phyloP scores from a whole-genome alignment of 2,888 invertebrate genomes.

The Mongoloraphidia duomilia region DNA sequence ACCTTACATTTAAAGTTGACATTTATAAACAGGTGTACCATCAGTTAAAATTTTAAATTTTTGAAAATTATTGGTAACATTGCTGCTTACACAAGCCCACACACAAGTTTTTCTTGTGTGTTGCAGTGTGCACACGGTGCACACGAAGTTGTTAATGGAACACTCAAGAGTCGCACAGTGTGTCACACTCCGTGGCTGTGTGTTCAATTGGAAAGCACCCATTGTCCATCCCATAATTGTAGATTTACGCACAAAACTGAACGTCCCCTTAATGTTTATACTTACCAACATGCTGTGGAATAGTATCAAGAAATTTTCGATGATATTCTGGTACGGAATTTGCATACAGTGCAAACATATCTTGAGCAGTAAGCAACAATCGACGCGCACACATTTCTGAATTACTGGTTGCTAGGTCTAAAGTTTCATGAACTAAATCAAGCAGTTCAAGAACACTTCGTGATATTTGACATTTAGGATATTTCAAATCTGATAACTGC shows the following conservation, averaged over 20 bases:
- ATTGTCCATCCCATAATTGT: background rate
- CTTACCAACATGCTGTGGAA: slow-evolving; percentile 77
- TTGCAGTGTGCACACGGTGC: too few relatives aligned
- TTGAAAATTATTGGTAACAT: too few relatives aligned
- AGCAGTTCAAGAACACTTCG: slow-evolving; percentile 48
- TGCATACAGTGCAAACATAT: slow-evolving; percentile 63
- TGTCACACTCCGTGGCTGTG: too few relatives aligned
- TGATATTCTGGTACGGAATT: slow-evolving; percentile 68
- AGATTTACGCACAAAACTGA: background rate
- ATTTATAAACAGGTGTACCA: too few relatives aligned
- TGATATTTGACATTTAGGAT: slow-evolving; percentile 43
- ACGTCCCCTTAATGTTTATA: slow-evolving; percentile 5
- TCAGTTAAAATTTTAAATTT: too few relatives aligned
- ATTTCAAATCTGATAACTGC: slow-evolving; percentile 33
- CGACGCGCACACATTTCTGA: slow-evolving; percentile 46
- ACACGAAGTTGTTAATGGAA: too few relatives aligned
- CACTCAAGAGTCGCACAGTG: too few relatives aligned
- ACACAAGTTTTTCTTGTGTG: too few relatives aligned
- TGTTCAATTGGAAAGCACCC: background rate
- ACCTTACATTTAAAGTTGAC: too few relatives aligned
- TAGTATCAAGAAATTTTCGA: slow-evolving; percentile 60
- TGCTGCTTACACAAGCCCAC: too few relatives aligned
- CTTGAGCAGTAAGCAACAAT: slow-evolving; percentile 52
- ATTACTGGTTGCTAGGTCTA: slow-evolving; percentile 49
- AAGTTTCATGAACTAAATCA: slow-evolving; percentile 44